Evolutionary conservation across 1,140 invertebrate genomes (phyloP), one percentile per base, ranked within the genome.

Genomic region (Meloidogyne floridensis): DNA sequence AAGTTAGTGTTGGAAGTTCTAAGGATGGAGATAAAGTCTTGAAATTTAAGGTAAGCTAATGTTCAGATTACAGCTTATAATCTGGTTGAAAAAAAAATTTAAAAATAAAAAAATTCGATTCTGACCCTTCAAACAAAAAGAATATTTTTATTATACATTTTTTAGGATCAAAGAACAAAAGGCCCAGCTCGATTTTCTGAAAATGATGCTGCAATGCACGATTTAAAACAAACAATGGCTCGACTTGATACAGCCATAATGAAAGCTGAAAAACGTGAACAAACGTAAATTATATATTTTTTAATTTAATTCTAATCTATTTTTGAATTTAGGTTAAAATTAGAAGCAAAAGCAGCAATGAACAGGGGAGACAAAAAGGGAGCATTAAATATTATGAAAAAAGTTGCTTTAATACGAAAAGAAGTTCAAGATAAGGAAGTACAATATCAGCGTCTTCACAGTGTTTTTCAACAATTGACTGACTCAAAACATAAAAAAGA

Each of bases 391-490:
- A 79, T 80, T 47, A 65, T 88, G 53, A 47, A 84, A 59, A 87
- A 85, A 76, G 84, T 84, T 56, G 89, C 89, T 72, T 82, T 80
- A 0, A 82, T 81, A 13, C 84, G 89, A 72, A 90, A 90, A 73
- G 88, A 90, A 18, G 86, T 90, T n/a, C 70, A 73, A 9, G 88
- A 90, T 75, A 90, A 90, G 76, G 89, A 88, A 73, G 73, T 80
- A 42, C 87, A 88, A 56, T 90, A 87, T 69, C 87, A 82, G 13
- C 81, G 80, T 32, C 81, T 88, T 47, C 70, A 83, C n/a, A 73
- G 70, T 3, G 89, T 88, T 83, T 75, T 88, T 8, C 82, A 90
- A 20, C 87, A 90, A 70, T 74, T 88, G 59, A 81, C 85, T 11
- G 20, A 80, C 7, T 85, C 80, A 13, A 90, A 89, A 75, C 87